Evolutionary conservation across 2,888 invertebrate genomes (phyloP), one percentile per base, ranked within the genome.

Genomic region (Aporophyla nigra): DNA sequence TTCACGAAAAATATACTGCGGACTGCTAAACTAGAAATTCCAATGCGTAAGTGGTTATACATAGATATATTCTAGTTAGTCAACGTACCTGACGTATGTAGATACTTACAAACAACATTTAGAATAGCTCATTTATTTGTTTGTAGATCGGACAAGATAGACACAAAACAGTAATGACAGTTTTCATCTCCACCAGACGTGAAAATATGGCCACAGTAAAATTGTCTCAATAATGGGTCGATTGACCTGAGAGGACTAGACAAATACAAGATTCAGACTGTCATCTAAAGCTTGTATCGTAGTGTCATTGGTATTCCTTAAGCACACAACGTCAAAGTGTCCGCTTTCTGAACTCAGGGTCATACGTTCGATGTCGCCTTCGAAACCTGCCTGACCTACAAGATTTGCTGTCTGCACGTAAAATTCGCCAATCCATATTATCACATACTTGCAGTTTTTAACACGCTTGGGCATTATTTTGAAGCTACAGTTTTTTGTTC

Each of bases 291-390:
- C 56, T 59, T 68, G 43, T 14, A 33, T 27, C 5, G 27, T 66
- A 40, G 59, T 5, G 43, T 59, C 70, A 75, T 84, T 80, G 53
- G 58, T 79, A 84, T 81, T 75, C 76, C 59, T 12, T 27, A 33
- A 9, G 51, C 85, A 54, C 74, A 66, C 81, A 40, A 51, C 46
- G n/a, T 54, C 59, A 54, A 27, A 62, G 71, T 68, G 54, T 75
- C 85, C 70, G 76, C 85, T 68, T 81, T 82, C 76, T 75, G 82
- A 81, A 71, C 82, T 82, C 82, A 85, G 76, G 82, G 82, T 82
- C 82, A 56, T 33, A 68, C 76, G 82, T 75, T 81, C 62, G 70
- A 84, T 84, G 58, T 82, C 75, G 54, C 70, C 33, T 71, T 43
- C 33, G 51, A 74, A 62, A 85, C 69, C n/a, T 70, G 75, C 46